phyloP scores from a whole-genome alignment of 2,797 vertebrate genomes.

The Tamandua tetradactyla region DNA sequence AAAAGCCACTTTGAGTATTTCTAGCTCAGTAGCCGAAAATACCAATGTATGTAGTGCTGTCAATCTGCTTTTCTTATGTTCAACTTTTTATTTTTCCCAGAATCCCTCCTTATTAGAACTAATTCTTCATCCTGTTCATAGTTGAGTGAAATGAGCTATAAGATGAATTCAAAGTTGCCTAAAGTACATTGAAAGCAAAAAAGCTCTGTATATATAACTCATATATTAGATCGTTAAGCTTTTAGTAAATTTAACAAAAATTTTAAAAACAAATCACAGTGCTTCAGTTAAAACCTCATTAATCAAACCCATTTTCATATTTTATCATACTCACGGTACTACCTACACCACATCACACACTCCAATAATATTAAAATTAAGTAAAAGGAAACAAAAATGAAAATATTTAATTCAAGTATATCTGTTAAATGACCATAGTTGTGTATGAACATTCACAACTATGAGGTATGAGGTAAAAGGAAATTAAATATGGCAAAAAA shows the following conservation, averaged over 20 bases:
- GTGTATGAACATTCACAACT: background rate
- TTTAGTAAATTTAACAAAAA: slow-evolving; percentile 40
- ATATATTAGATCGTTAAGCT: background rate
- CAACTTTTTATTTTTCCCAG: background rate
- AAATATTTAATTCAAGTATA: background rate
- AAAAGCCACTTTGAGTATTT: background rate
- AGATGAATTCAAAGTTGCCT: background rate
- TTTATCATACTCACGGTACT: background rate
- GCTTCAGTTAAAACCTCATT: background rate
- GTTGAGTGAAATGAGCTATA: background rate
- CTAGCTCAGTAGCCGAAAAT: background rate
- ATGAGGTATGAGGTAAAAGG: background rate
- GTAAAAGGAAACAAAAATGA: background rate
- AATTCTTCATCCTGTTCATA: slow-evolving; percentile 1
- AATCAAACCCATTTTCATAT: slow-evolving; percentile 5
- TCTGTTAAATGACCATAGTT: background rate
- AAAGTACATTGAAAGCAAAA: slow-evolving; percentile 36
- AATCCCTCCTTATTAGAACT: background rate
- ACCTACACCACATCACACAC: background rate
- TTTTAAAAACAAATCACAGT: slow-evolving; percentile 15
- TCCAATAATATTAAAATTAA: background rate
- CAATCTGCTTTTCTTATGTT: background rate
- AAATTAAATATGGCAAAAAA: background rate
- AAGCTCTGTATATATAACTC: background rate
- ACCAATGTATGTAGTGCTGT: background rate